Conservation (phyloP, 2,113 vertebrate genomes). For the Lepisosteus oculatus region DNA sequence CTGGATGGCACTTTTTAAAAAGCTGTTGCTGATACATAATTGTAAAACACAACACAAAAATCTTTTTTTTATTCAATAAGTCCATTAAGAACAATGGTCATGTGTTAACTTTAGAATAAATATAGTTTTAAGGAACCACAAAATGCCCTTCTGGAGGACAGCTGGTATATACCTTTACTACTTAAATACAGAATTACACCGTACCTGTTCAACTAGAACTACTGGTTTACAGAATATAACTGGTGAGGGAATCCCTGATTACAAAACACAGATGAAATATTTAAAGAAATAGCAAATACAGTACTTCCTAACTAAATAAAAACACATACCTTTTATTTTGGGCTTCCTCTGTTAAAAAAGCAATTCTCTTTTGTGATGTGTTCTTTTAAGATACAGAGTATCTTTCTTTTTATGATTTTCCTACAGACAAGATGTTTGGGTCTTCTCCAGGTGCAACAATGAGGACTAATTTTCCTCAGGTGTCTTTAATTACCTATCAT, state of each 20-base stretch:
- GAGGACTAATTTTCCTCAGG: constrained; percentile 56
- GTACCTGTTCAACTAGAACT: too few relatives aligned
- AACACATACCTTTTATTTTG: too few relatives aligned
- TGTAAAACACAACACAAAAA: constrained; percentile 66
- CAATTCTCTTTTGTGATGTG: too few relatives aligned
- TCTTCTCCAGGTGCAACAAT: constrained; percentile 37
- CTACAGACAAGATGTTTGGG: background rate
- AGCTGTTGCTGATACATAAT: constrained; percentile 60
- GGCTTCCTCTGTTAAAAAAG: too few relatives aligned
- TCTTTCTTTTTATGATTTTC: background rate
- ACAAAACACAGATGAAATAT: too few relatives aligned
- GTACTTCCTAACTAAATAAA: too few relatives aligned
- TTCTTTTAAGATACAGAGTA: background rate
- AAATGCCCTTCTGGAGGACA: constrained; percentile 1
- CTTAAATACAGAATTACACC: background rate
- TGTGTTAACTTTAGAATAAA: constrained; percentile 13
- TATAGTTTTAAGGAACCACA: constrained; percentile 37
- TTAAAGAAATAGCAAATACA: too few relatives aligned
- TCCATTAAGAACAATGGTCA: constrained; percentile 47
- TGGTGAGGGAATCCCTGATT: too few relatives aligned
- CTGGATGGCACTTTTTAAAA: constrained; percentile 60
- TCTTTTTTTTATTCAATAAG: constrained; percentile 61
- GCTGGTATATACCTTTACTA: background rate
- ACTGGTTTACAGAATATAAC: too few relatives aligned
- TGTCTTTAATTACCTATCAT: constrained; percentile 63